Percentiles rank a stretch among this genome's conserved stretches.
These are phyloP conservation scores for Sebastes cheni DNA, from an alignment of 2,797 vertebrate genomes.

Conservation along the genomic window DNA sequence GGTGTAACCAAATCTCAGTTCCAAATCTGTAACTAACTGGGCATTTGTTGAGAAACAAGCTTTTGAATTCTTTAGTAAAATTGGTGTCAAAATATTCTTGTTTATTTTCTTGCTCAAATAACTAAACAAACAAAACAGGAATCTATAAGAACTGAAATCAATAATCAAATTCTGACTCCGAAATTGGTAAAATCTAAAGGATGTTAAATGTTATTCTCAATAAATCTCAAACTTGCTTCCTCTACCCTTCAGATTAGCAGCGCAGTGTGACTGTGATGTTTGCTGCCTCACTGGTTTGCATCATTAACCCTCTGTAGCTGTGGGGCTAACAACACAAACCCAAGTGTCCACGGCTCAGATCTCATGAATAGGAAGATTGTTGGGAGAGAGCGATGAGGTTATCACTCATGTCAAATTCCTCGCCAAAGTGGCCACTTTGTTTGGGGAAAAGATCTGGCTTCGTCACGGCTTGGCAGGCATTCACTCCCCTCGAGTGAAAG, in stretches of 20 bases:
- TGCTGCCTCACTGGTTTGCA: slow-evolving; percentile 49
- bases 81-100: not conserved
- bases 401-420: slow-evolving; percentile 81
- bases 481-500: slow-evolving; percentile 66
- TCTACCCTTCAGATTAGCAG: slow-evolving; percentile 1
- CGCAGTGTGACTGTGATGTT: slow-evolving; percentile 15
- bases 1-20: not conserved
- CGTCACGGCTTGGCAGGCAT: slow-evolving; percentile 67
- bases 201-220: not conserved
- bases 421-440: slow-evolving; percentile 82
- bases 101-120: not conserved
- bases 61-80: not conserved
- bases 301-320: slow-evolving; percentile 66
- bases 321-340: slow-evolving; percentile 67
- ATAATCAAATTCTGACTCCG: not conserved
- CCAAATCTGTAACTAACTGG: not conserved
- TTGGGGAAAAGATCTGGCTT: slow-evolving; percentile 78
- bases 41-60: not conserved
- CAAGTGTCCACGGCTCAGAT: slow-evolving; percentile 71
- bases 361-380: slow-evolving; percentile 64
- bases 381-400: slow-evolving; percentile 57
- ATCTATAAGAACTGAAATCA: not conserved
- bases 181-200: not conserved
- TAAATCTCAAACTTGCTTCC: not conserved
- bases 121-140: not conserved